Evolutionary conservation across 2,888 invertebrate species (phyloP), one percentile per base, ranked within the genome.

Genomic region (Omphaloscelis lunosa): DNA sequence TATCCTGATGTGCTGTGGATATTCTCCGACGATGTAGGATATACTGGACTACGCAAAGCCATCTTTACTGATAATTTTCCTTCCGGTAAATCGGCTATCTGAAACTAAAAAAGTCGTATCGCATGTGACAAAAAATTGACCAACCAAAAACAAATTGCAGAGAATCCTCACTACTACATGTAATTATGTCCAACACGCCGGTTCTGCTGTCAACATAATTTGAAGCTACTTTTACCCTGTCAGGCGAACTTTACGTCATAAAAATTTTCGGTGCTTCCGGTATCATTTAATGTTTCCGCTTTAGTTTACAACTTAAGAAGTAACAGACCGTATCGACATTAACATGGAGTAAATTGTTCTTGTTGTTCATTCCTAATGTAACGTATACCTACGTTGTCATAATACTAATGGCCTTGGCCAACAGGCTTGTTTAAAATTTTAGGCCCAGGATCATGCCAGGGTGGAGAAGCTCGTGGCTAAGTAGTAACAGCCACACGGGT

Each of bases 321-420:
- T 76, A 76, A 34, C 77, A 58, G 77, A 76, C 82, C 79, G 62
- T 82, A 17, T 58, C 79, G 62, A 9, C 51, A 58, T 45, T 68
- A 75, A 53, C 27, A n/a, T 62, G 39, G 23, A 67, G 48, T 48
- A 23, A 53, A 79, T 45, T 23, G 39, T 58, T 51, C 6, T 63
- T n/a, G 15, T 51, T 73, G 9, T 63, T 53, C 15, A 8, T 76
- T 45, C 41, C 23, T 45, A 11, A 6, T 39, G 5, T 58, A 72
- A 4, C 15, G 3, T 15, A 9, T 29, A 5, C 15, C 11, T 41
- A 39, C 15, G 48, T n/a, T 41, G 4, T 7, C 9, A 27, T 51
- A 61, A 39, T 59, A 39, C 27, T 12, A 59, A 61, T 61, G 27
- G 3, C 27, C 12, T 45, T 27, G 20, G 11, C 27, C 6, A 27